phyloP scores from a whole-genome alignment of 1,140 invertebrate genomes.

The Pseudomyrmex cubaensis region DNA sequence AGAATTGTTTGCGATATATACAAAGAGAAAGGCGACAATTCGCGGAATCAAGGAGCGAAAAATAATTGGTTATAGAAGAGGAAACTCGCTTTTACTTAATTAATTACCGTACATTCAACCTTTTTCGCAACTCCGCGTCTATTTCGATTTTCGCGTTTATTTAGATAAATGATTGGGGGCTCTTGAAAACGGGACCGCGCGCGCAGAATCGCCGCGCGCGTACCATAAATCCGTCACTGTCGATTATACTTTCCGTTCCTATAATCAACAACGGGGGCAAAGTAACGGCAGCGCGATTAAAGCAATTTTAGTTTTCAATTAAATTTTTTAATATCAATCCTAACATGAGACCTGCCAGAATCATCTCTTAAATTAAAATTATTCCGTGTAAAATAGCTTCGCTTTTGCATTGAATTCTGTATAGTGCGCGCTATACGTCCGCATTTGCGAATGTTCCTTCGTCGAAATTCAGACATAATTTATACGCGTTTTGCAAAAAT shows the following conservation, averaged over 20 bases:
- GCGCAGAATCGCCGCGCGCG: conserved; percentile 40
- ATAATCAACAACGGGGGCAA: conserved; percentile 48
- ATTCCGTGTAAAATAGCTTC: conserved; percentile 38
- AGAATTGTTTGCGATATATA: conserved; percentile 48
- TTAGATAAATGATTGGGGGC: conserved; percentile 58
- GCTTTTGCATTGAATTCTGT: conserved; percentile 2
- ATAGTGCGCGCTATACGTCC: not conserved
- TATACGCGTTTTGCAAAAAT: not conserved
- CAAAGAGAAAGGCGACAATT: conserved; percentile 19
- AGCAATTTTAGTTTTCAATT: conserved; percentile 58
- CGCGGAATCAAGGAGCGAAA: conserved; percentile 43
- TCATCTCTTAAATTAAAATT: conserved; percentile 55
- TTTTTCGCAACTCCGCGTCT: conserved; percentile 25
- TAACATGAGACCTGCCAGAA: conserved; percentile 40
- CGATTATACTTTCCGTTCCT: conserved; percentile 57
- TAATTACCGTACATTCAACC: conserved; percentile 37
- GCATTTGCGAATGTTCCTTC: conserved; percentile 1
- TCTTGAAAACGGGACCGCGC: conserved; percentile 52
- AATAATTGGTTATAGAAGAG: conserved; percentile 31
- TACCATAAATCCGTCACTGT: conserved; percentile 60
- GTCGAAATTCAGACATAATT: conserved; percentile 33
- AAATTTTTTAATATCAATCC: conserved; percentile 59
- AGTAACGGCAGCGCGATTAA: conserved; percentile 56
- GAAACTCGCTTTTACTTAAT: conserved; percentile 42
- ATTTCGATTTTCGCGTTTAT: conserved; percentile 56